phyloP scores from a whole-genome alignment of 2,113 vertebrate species.

The Cercocebus atys region DNA sequence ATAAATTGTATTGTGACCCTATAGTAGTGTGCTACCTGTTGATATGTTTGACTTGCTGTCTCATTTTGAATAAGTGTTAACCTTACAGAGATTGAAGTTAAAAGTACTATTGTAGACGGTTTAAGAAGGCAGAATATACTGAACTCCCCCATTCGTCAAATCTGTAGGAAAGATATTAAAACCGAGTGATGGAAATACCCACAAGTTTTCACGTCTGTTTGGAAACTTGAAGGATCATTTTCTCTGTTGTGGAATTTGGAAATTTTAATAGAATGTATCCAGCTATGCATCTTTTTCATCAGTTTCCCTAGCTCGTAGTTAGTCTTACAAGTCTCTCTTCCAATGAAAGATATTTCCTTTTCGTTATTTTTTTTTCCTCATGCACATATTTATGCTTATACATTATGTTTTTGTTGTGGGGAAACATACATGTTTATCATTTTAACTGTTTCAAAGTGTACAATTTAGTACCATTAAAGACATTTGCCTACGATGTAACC shows the following conservation, averaged over 20 bases:
- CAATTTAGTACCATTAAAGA: neutral
- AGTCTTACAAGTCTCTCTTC: neutral
- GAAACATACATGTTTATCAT: neutral
- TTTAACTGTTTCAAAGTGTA: neutral
- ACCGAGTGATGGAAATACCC: neutral
- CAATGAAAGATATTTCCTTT: neutral
- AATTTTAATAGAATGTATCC: neutral
- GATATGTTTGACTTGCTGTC: conserved; percentile 30
- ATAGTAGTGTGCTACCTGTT: neutral
- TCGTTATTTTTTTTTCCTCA: neutral
- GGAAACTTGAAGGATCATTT: neutral
- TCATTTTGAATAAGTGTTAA: conserved; percentile 13
- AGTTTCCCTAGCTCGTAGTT: neutral
- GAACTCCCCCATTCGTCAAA: neutral
- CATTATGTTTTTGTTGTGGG: neutral
- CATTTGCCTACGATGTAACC: neutral
- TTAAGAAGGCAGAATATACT: neutral
- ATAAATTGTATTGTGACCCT: neutral
- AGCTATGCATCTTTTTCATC: neutral
- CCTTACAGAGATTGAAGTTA: neutral
- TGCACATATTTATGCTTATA: neutral
- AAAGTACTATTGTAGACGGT: neutral
- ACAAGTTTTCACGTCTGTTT: neutral
- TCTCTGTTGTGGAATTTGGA: neutral
- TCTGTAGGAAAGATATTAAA: neutral